These are phyloP conservation scores for Eulithis testata DNA, from an alignment of 2,888 invertebrate genomes.

Conservation along the genomic window DNA sequence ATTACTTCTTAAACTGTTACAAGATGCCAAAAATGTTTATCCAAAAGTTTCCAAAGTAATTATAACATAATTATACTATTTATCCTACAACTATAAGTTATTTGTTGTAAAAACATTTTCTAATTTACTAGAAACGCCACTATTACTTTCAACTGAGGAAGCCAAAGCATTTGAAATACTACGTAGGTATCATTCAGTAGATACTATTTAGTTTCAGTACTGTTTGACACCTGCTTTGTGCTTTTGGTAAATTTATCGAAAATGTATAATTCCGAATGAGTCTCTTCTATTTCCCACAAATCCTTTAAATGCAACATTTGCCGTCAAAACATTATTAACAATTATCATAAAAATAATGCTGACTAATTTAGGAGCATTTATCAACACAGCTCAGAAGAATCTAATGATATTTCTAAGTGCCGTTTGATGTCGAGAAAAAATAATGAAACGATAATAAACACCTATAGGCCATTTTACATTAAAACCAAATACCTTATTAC, in stretches of 20 bases:
- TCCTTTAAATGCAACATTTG: constrained; percentile 51
- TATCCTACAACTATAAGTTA: constrained; percentile 35
- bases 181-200: constrained; percentile 17
- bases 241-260: constrained; percentile 53
- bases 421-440: constrained; percentile 11
- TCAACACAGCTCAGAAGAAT: constrained; percentile 40
- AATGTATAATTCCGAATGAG: constrained; percentile 59
- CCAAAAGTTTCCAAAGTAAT: constrained; percentile 37
- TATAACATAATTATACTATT: constrained; percentile 41
- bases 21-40: constrained; percentile 40
- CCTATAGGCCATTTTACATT: constrained; percentile 23
- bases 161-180: constrained; percentile 33
- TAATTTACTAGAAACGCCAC: constrained; percentile 45
- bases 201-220: constrained; percentile 8
- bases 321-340: constrained; percentile 32
- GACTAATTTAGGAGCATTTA: constrained; percentile 28
- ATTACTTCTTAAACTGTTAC: constrained; percentile 53
- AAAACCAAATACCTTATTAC: constrained; percentile 10
- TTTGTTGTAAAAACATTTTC: constrained; percentile 37
- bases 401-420: constrained; percentile 34
- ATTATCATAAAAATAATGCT: constrained; percentile 30
- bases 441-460: constrained; percentile 11
- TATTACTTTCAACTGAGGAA: constrained; percentile 36
- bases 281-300: constrained; percentile 68
- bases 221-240: constrained; percentile 17